A percentile compares a stretch with the other conserved stretches of the same genome.
Evolutionary conservation across 2,888 invertebrate genomes (phyloP).

Genomic region (Melanophora roralis): DNA sequence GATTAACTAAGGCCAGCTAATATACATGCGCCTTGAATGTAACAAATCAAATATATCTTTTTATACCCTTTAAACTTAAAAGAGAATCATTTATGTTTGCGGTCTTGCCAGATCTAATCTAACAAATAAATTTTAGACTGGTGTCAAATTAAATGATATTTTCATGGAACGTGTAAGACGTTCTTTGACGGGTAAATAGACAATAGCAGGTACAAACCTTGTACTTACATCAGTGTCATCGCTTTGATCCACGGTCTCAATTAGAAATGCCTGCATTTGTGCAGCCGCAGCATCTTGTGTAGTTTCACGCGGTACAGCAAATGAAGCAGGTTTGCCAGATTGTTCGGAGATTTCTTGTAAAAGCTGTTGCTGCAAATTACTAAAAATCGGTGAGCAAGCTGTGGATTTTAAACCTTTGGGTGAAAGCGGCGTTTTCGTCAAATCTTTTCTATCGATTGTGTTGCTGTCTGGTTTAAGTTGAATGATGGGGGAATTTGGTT

Average conservation of each 20-base stretch:
- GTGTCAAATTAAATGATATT: conserved; percentile 94
- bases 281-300: conserved; percentile 69
- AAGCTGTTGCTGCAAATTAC: conserved; percentile 54
- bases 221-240: conserved; percentile 58
- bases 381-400: conserved; percentile 65
- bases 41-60: neutral
- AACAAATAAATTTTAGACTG: conserved; percentile 81
- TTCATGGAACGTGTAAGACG: conserved; percentile 91
- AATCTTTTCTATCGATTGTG: conserved; percentile 15
- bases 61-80: neutral
- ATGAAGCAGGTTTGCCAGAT: conserved; percentile 79
- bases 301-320: conserved; percentile 79
- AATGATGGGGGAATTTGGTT: conserved; percentile 52
- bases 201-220: conserved; percentile 92
- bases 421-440: conserved; percentile 1
- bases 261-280: conserved; percentile 95
- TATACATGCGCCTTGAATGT: too few relatives aligned
- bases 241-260: conserved; percentile 80
- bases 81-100: neutral
- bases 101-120: neutral
- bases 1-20: too few relatives aligned
- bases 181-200: conserved; percentile 95
- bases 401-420: conserved; percentile 36
- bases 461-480: neutral
- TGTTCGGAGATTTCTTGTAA: conserved; percentile 74